phyloP scores from a whole-genome alignment of 2,797 vertebrate species.

The Calcarius lapponicus region DNA sequence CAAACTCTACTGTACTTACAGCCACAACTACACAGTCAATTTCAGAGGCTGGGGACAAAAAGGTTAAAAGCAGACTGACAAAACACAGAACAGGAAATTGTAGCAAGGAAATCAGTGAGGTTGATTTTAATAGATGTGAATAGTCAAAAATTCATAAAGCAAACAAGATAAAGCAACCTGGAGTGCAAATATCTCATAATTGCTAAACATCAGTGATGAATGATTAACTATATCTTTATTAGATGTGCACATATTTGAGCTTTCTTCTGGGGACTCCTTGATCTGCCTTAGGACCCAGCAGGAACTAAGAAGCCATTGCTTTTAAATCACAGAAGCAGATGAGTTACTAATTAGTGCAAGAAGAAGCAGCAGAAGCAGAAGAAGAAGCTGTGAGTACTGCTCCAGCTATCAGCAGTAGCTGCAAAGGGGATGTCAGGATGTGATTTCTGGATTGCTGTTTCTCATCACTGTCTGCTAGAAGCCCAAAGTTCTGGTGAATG shows the following conservation, averaged over 20 bases:
- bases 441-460: neutral
- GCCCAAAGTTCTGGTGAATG: neutral
- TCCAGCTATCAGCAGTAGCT: neutral
- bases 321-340: neutral
- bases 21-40: neutral
- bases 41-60: neutral
- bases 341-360: neutral
- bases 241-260: neutral
- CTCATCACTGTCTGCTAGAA: neutral
- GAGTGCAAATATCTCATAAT: neutral
- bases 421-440: neutral
- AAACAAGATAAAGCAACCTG: neutral
- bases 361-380: neutral
- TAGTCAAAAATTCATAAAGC: neutral
- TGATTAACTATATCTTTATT: neutral
- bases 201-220: neutral
- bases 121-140: conserved; percentile 7
- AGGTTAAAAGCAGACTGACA: neutral
- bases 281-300: neutral
- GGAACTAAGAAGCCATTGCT: neutral
- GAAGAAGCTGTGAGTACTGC: neutral
- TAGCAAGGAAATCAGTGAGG: neutral
- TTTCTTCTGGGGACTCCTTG: neutral
- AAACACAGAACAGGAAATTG: neutral
- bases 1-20: neutral